Base-by-base conservation (phyloP, 2,797 vertebrate genomes). In the Lophotriccus pileatus region DNA sequence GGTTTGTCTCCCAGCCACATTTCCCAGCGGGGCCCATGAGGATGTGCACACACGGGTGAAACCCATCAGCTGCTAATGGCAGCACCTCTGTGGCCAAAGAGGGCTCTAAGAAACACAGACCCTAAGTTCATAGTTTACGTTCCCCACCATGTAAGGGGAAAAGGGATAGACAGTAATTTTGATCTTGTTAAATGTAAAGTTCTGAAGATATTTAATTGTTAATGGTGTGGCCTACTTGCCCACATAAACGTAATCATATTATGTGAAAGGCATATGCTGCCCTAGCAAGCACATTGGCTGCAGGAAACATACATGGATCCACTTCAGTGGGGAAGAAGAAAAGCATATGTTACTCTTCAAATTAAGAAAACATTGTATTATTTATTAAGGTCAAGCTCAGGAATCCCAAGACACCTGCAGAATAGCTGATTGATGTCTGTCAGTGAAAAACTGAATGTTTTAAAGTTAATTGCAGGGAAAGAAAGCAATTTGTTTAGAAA, bases 391-490 rank as follows among this genome's bases (percentile, higher is more conserved):
- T 96, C 88, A 94, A 96, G 63, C 84, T 83, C 74, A 47, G 70
- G 67, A 94, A 87, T 82, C 70, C 84, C 27, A 22, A 95, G 84
- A 94, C 58, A 95, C 77, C 82, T 78, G 91, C 72, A 87, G 83
- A 96, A 95, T 78, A 87, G 78, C 76, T 88, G 60, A 44, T 96
- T 83, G 86, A 76, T 55, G 1, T 86, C 53, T 96, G 74, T 90
- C 92, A 95, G 50, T 75, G 78, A 20, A 89, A 90, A 96, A 95
- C 95, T 63, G 44, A 89, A 79, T 66, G 47, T 91, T 87, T 95
- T 90, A 75, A 94, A 91, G 94, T 94, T 96, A 96, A 95, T 95
- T 96, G 91, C 67, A 72, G 75, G 49, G 82, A 95, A 93, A 92
- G 86, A 30, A 90, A 95, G 77, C 12, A 68, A 75, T 94, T 96